Evolutionary conservation across 2,797 vertebrate genomes (phyloP).

Genomic region (Hemitrygon akajei): DNA sequence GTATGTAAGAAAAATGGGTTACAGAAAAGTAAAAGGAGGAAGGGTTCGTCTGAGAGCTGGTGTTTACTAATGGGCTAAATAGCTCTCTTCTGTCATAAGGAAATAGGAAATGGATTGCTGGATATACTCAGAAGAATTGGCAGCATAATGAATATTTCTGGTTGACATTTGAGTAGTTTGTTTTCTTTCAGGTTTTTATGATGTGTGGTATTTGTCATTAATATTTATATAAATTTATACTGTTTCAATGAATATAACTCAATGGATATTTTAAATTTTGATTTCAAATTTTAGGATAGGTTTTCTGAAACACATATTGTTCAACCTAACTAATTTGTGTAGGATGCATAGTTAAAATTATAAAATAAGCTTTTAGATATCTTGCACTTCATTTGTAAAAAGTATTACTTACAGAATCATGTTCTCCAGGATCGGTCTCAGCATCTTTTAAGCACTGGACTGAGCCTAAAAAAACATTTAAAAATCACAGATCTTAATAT

Average conservation of each 20-base stretch:
- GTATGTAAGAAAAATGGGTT: too few relatives aligned
- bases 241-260: not conserved
- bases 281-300: not conserved
- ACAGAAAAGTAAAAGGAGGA: too few relatives aligned
- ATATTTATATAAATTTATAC: not conserved
- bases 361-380: not conserved
- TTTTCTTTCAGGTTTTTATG: too few relatives aligned
- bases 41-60: too few relatives aligned
- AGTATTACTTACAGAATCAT: conserved; percentile 70
- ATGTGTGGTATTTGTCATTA: too few relatives aligned
- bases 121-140: too few relatives aligned
- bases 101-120: too few relatives aligned
- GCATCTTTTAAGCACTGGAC: conserved; percentile 65
- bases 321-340: not conserved
- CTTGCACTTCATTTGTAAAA: not conserved
- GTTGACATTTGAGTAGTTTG: too few relatives aligned
- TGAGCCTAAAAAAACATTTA: conserved; percentile 28
- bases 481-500: not conserved
- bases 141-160: too few relatives aligned
- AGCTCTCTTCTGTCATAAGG: too few relatives aligned
- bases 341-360: not conserved
- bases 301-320: not conserved
- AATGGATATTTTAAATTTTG: not conserved
- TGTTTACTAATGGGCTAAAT: too few relatives aligned
- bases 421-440: conserved; percentile 54